Evolutionary conservation across 2,888 invertebrate species (phyloP), one percentile per base, ranked within the genome.

Genomic region (Drosophila borborema): DNA sequence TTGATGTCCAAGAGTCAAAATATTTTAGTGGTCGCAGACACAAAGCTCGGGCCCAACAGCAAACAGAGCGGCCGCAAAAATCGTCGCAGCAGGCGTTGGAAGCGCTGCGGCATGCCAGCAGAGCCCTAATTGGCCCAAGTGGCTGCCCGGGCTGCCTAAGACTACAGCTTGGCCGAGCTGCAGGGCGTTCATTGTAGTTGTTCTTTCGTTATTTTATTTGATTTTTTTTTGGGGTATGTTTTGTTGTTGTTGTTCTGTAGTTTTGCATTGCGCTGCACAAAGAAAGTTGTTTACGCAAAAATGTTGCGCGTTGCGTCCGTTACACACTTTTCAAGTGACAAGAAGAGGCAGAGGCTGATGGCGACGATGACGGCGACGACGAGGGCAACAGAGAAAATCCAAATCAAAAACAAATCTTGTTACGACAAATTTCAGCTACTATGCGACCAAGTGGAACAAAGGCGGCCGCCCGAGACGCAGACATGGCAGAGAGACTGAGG

Each of bases 361-460:
- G 38, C 38, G 20, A 20, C 45, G 18, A 0, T 10, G 43, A 43
- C 6, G 54, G 10, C 12, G 36, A 3, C 36, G 36, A 12, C 12
- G 43, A 48, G 34, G 38, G 16, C 63, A 60, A 28, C 61, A 55
- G 14, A 55, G 14, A 63, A 67, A 72, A 71, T 76, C 65, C 73
- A 73, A 80, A 86, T 87, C 85, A 80, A 87, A 85, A 78, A 80
- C 85, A 85, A 85, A 85, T 85, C 85, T 82, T 82, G 87, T 85
- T 85, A 85, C 73, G 84, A 84, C 77, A 78, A 82, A 80, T 85
- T 80, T 82, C 61, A 82, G 74, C 87, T 75, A 82, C 87, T 80
- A 82, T 82, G 82, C 85, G 68, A 62, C 87, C 78, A 67, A 82
- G 72, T 85, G 80, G 85, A 87, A 85, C 85, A 87, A 87, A 78